Base-by-base conservation (phyloP, 92 coral and sea anemone genomes). In the Nematostella vectensis region DNA sequence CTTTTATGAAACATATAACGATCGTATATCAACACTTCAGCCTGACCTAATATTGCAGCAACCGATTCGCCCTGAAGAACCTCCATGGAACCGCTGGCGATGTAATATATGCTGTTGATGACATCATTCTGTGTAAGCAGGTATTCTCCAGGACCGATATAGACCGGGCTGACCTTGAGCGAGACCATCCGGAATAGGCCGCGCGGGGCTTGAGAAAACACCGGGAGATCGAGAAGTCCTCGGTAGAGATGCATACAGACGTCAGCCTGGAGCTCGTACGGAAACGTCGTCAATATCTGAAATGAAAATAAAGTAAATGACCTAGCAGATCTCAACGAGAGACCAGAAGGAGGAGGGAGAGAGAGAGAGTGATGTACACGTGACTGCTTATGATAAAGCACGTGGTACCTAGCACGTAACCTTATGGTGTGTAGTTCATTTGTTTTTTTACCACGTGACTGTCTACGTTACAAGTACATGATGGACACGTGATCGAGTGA, bases 11-110 rank as follows among this genome's bases (percentile, higher is more conserved):
- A n/a, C n/a, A n/a, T n/a, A n/a, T n/a, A n/a, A n/a, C n/a, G n/a
- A n/a, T n/a, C n/a, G n/a, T n/a, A n/a, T n/a, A n/a, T n/a, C n/a
- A n/a, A n/a, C n/a, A n/a, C n/a, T n/a, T n/a, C n/a, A n/a, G n/a
- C 19, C 76, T 47, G 59, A 85, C 94, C 94, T 45, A 85, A 75
- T 44, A 85, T 85, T 9, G 94, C 94, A 39, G 94, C 83, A 27
- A 85, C 94, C 11, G 94, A 79, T 48, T 85, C 94, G 17, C 94
- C 94, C 75, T 85, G 94, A 15, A 85, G 63, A 17, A 85, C 94
- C 67, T 85, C 94, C 94, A 85, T 70, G 2, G 94, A 85, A 9
- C 94, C 94, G 42, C 70, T 65, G 4, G 85, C 83, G 33, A 85
- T 77, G 60, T 65, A 85, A 48, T 79, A 85, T 17, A 85, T 66